Evolutionary conservation across 2,888 invertebrate species (phyloP).

Genomic region (Buathra laborator): DNA sequence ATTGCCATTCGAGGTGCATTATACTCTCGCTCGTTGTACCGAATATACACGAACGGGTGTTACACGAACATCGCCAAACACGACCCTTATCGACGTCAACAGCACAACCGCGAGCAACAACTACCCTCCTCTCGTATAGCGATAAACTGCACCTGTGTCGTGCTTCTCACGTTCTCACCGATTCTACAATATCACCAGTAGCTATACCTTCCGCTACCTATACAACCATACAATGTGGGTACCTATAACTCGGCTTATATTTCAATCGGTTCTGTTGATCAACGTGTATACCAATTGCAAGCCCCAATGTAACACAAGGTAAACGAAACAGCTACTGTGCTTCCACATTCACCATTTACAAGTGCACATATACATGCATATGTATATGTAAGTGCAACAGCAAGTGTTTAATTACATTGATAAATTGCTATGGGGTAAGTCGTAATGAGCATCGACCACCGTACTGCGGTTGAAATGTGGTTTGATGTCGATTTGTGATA

Average conservation of each 20-base stretch:
- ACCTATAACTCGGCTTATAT: constrained; percentile 12
- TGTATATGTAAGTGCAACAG: neutral
- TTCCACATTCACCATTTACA: neutral
- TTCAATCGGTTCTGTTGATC: constrained; percentile 1
- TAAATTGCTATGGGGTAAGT: neutral
- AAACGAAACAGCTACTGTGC: neutral
- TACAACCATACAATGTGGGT: neutral
- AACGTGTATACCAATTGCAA: neutral
- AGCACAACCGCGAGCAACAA: constrained; percentile 33
- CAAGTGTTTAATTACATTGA: neutral
- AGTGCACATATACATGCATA: neutral
- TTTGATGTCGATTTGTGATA: neutral
- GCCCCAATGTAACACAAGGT: neutral
- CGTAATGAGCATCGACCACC: neutral
- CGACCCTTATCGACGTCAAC: constrained; percentile 54
- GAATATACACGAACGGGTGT: neutral
- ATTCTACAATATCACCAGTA: neutral
- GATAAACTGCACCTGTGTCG: constrained; percentile 19
- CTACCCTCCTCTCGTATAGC: neutral
- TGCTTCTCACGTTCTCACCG: constrained; percentile 33
- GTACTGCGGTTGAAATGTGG: neutral
- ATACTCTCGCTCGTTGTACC: constrained; percentile 7
- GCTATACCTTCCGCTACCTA: neutral
- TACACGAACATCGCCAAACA: constrained; percentile 48
- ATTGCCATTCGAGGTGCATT: constrained; percentile 47